Evolutionary conservation across 2,888 invertebrate genomes (phyloP).

Genomic region (Ophonus ardosiacus): DNA sequence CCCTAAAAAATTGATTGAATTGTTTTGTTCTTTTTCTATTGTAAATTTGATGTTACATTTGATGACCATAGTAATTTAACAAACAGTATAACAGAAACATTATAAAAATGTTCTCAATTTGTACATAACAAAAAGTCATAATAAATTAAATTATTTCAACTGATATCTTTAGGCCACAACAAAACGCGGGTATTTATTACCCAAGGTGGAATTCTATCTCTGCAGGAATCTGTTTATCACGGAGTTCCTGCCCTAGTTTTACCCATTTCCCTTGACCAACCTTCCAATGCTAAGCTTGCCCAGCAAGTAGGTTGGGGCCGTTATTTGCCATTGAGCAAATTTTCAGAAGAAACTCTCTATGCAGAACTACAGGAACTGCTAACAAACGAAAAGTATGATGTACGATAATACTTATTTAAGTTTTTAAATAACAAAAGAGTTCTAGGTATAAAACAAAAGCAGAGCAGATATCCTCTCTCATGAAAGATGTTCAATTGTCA

Average conservation of each 20-base stretch:
- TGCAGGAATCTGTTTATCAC: conserved; percentile 54
- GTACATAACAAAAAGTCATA: no score
- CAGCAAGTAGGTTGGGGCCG: conserved; percentile 42
- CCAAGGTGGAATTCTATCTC: conserved; percentile 49
- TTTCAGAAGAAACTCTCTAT: conserved; percentile 11
- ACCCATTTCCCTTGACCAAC: conserved; percentile 42
- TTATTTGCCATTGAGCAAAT: conserved; percentile 2
- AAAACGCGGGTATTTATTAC: conserved; percentile 52
- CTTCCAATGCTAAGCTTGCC: conserved; percentile 14
- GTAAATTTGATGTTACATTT: no score
- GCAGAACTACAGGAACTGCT: conserved; percentile 38
- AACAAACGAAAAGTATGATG: conserved; percentile 16
- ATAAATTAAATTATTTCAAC: neutral
- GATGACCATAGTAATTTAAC: no score
- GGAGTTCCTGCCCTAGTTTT: conserved; percentile 51
- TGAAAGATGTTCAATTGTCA: conserved; percentile 30
- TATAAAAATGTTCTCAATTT: no score
- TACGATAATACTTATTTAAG: neutral
- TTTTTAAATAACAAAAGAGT: neutral
- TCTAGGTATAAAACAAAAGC: conserved; percentile 33
- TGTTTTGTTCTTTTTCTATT: no score
- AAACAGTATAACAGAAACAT: neutral
- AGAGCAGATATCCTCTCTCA: conserved; percentile 16
- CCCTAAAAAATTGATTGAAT: no score
- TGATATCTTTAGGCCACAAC: conserved; percentile 31